Evolutionary conservation across 2,797 vertebrate species (phyloP).

Genomic region (Phrynocephalus guinanensis): DNA sequence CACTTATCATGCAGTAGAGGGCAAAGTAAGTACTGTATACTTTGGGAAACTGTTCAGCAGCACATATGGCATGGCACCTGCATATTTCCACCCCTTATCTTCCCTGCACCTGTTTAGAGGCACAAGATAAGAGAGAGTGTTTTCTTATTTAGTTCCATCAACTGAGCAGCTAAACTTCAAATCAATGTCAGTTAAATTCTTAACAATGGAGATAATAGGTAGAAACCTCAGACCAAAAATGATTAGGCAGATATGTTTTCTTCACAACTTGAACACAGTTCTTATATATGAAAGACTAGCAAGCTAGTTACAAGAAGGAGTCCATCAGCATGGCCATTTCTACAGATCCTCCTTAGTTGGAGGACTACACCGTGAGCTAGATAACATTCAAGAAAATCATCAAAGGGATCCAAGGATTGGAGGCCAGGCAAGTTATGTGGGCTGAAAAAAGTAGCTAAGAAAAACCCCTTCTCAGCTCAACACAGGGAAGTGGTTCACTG

Average conservation of each 20-base stretch:
- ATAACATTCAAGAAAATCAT: background rate
- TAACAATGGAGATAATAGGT: background rate
- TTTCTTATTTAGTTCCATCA: background rate
- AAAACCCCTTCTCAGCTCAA: background rate
- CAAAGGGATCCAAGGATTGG: background rate
- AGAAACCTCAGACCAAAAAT: background rate
- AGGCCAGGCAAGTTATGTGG: background rate
- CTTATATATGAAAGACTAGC: background rate
- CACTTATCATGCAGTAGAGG: conserved; percentile 3
- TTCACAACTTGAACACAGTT: background rate
- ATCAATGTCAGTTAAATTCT: background rate
- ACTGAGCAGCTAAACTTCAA: background rate
- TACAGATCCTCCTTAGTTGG: background rate
- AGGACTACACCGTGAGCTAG: background rate
- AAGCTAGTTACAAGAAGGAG: background rate
- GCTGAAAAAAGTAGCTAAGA: background rate
- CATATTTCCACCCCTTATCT: background rate
- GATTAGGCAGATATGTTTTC: background rate
- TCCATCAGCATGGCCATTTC: background rate
- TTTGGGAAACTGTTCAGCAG: background rate
- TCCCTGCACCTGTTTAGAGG: background rate
- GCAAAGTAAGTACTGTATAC: background rate
- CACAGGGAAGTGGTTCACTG: background rate
- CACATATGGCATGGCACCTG: background rate
- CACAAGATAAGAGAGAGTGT: background rate